Evolutionary conservation across 2,113 vertebrate genomes (phyloP).

Genomic region (Scortum barcoo): DNA sequence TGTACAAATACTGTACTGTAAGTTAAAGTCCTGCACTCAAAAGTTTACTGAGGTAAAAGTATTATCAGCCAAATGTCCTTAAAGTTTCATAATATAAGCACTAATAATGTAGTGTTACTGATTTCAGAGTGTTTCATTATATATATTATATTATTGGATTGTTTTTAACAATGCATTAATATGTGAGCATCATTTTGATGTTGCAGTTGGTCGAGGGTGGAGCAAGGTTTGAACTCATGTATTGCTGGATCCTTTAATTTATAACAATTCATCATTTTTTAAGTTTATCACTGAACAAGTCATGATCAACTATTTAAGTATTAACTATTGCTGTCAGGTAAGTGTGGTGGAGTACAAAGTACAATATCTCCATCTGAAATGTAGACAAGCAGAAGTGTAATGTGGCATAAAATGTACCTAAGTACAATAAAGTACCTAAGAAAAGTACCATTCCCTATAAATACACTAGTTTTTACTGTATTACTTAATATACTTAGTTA

Average conservation of each 20-base stretch:
- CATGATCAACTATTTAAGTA: not conserved
- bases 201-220: not conserved
- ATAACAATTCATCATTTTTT: not conserved
- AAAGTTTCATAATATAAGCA: not conserved
- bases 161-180: not conserved
- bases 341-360: not conserved
- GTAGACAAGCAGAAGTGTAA: not conserved
- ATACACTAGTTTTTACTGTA: not conserved
- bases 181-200: not conserved
- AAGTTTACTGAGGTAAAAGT: not conserved
- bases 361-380: not conserved
- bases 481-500: constrained; percentile 8
- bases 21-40: not conserved
- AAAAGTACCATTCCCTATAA: not conserved
- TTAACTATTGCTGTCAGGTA: not conserved
- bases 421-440: not conserved
- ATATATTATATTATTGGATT: not conserved
- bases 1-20: not conserved
- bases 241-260: not conserved
- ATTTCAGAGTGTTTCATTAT: not conserved
- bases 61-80: not conserved
- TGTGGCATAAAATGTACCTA: not conserved
- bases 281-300: not conserved
- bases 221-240: not conserved
- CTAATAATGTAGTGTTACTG: not conserved